Percentiles rank a stretch among this genome's conserved stretches.
Conservation (phyloP, 2,113 vertebrate species). For the Grammomys surdaster region DNA sequence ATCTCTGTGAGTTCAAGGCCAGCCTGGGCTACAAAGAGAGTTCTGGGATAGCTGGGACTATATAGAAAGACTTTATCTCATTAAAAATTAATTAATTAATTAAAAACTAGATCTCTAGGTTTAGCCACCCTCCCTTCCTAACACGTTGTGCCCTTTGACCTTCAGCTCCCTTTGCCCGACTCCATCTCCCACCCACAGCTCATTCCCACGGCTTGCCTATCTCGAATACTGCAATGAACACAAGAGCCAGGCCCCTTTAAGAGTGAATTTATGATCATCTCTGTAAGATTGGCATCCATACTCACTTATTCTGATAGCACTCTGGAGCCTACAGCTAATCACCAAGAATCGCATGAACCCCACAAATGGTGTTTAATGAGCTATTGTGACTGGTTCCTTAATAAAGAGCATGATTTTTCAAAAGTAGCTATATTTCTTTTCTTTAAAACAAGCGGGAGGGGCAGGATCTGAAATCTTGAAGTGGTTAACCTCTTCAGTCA, state of each 20-base stretch:
- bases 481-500: not conserved
- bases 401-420: conserved; percentile 9
- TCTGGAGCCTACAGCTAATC: not conserved
- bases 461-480: conserved; percentile 1
- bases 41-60: not conserved
- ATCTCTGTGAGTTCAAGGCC: not conserved
- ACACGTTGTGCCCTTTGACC: not conserved
- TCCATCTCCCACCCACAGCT: not conserved
- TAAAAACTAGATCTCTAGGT: not conserved
- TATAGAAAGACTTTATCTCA: not conserved
- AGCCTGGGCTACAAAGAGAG: not conserved
- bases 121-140: not conserved
- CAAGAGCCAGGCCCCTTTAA: not conserved
- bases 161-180: not conserved
- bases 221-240: not conserved
- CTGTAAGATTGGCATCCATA: not conserved
- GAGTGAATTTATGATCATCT: not conserved
- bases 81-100: not conserved
- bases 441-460: not conserved
- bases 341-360: not conserved
- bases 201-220: too few species aligned
- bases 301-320: not conserved
- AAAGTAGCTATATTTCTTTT: conserved; percentile 4
- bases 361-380: not conserved
- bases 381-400: not conserved